A percentile compares a stretch with the other conserved stretches of the same genome.
phyloP scores from a whole-genome alignment of 2,888 invertebrate genomes.

The Idaea dimidiata region DNA sequence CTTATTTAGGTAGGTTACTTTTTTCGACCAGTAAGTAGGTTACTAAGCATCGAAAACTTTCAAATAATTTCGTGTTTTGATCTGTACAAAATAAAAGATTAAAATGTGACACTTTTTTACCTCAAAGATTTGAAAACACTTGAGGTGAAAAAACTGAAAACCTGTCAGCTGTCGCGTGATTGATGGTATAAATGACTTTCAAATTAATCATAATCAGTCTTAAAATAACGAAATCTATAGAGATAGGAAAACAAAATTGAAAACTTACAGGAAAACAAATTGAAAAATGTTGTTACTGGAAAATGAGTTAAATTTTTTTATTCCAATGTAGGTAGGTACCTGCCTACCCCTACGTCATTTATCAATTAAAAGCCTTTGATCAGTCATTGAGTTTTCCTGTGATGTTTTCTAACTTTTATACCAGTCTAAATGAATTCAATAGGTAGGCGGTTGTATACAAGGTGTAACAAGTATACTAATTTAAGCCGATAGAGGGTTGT shows the following conservation, averaged over 20 bases:
- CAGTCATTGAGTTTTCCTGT: no score
- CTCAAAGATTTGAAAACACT: background rate
- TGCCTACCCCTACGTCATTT: no score
- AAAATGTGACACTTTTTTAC: background rate
- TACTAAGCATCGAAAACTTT: background rate
- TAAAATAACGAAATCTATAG: background rate
- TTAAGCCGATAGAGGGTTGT: no score
- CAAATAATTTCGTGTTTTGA: background rate
- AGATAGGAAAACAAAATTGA: background rate
- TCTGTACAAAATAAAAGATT: background rate
- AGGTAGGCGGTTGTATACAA: no score
- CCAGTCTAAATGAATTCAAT: background rate
- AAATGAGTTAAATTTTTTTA: background rate
- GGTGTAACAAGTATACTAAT: no score
- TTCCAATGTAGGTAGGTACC: no score
- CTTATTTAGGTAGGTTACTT: background rate
- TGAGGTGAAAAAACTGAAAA: background rate
- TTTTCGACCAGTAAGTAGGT: background rate
- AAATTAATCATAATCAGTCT: constrained; percentile 1
- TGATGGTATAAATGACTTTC: background rate
- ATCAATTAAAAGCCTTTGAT: no score
- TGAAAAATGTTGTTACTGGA: background rate
- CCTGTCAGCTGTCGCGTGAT: background rate
- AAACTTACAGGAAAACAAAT: background rate
- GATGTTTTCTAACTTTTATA: background rate